Conservation (phyloP, 1,140 invertebrate genomes). For the Drosophila busckii region DNA sequence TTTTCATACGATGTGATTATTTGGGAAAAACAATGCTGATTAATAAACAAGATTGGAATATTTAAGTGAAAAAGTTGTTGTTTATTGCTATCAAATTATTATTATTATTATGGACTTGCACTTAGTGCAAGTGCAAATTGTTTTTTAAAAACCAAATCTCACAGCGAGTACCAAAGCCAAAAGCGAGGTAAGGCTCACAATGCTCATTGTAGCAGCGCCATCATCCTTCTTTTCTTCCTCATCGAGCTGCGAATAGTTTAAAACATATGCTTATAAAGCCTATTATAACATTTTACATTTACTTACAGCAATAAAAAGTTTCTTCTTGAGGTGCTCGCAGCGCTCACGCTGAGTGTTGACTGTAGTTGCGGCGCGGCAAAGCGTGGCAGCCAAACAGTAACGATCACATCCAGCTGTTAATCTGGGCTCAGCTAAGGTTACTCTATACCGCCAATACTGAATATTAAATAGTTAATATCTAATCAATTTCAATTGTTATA, state of each 20-base stretch:
- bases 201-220: slow-evolving; percentile 31
- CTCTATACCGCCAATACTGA: slow-evolving; percentile 80
- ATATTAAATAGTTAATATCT: background rate
- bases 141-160: slow-evolving; percentile 30
- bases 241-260: slow-evolving; percentile 53
- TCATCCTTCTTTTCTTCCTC: slow-evolving; percentile 40
- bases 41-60: no score
- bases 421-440: slow-evolving; percentile 82
- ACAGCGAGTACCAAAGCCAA: slow-evolving; percentile 38
- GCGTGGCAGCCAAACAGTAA: slow-evolving; percentile 81
- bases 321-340: slow-evolving; percentile 80
- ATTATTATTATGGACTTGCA: no score
- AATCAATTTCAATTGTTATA: no score
- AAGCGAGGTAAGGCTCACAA: slow-evolving; percentile 42
- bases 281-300: no score
- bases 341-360: slow-evolving; percentile 80
- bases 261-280: background rate
- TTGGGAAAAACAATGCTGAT: no score
- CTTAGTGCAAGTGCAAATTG: no score
- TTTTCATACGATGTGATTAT: no score
- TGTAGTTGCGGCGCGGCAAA: slow-evolving; percentile 82
- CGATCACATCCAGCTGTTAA: slow-evolving; percentile 80
- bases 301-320: slow-evolving; percentile 56
- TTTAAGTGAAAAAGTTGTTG: no score
- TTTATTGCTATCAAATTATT: no score